phyloP scores from a whole-genome alignment of 2,888 invertebrate species.

The Lomographa bimaculata region DNA sequence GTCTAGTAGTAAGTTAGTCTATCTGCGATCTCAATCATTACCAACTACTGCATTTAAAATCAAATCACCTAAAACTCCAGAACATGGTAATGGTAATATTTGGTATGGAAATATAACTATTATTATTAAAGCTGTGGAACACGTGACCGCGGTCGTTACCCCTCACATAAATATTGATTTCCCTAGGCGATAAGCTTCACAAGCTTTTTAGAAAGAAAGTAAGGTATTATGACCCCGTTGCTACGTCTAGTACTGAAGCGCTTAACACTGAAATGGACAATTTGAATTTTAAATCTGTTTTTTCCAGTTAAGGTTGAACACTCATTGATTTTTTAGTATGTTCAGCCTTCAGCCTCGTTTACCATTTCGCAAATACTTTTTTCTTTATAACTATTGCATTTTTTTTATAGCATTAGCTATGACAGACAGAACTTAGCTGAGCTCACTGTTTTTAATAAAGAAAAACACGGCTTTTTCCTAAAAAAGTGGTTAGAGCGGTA shows the following conservation, averaged over 20 bases:
- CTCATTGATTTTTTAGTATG: slow-evolving; percentile 4
- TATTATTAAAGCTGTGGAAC: slow-evolving; percentile 36
- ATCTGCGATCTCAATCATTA: slow-evolving; percentile 1
- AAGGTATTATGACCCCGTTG: slow-evolving; percentile 5
- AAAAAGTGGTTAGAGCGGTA: too few species aligned
- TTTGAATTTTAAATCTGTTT: slow-evolving; percentile 13
- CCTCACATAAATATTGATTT: slow-evolving; percentile 60
- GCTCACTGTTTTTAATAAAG: too few species aligned
- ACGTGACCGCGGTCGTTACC: slow-evolving; percentile 52
- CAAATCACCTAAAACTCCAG: slow-evolving; percentile 15
- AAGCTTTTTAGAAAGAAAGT: slow-evolving; percentile 17
- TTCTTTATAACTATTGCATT: too few species aligned
- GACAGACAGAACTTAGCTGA: too few species aligned
- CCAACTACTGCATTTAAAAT: slow-evolving; percentile 22
- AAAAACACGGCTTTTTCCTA: too few species aligned
- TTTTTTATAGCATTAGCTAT: too few species aligned
- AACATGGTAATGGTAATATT: too few species aligned
- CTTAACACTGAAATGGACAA: not conserved
- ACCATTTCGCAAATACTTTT: too few species aligned
- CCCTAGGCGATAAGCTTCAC: slow-evolving; percentile 39
- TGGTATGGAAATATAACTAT: slow-evolving; percentile 2
- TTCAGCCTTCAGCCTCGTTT: too few species aligned
- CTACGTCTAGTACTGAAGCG: slow-evolving; percentile 18
- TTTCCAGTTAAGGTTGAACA: not conserved
- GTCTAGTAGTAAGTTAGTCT: too few species aligned